A percentile compares a stretch with the other conserved stretches of the same genome.
These are phyloP conservation scores for Lonchura striata DNA, from an alignment of 2,113 vertebrate species.

Conservation along the genomic window DNA sequence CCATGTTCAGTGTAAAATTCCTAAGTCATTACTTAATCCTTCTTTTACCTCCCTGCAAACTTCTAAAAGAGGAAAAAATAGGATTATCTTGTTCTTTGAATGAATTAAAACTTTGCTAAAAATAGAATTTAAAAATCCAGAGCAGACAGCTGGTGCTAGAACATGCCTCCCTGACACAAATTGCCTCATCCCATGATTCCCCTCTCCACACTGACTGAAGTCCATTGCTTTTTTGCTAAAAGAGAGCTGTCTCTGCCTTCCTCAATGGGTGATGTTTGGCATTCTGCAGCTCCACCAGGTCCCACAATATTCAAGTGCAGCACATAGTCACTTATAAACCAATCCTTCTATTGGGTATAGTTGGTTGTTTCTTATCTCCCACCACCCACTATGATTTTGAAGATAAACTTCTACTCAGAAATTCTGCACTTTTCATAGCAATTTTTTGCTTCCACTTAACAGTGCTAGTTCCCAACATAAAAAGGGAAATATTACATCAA, in stretches of 20 bases:
- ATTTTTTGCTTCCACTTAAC: neutral
- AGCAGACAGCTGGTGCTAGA: neutral
- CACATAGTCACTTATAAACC: neutral
- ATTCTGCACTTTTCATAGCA: neutral
- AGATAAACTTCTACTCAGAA: neutral
- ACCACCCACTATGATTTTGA: neutral
- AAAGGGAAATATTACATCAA: neutral
- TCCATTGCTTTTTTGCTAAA: neutral
- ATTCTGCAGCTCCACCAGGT: neutral
- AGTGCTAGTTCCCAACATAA: neutral
- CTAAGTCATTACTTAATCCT: neutral
- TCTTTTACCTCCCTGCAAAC: neutral
- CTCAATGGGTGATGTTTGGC: neutral
- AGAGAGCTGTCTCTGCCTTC: neutral
- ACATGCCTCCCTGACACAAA: neutral
- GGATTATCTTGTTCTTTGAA: neutral
- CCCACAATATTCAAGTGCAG: neutral
- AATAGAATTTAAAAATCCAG: neutral
- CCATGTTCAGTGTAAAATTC: slow-evolving; percentile 25
- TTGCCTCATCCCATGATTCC: neutral
- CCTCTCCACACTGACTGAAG: neutral
- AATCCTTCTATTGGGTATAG: neutral
- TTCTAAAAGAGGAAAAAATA: neutral
- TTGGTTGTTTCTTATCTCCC: neutral
- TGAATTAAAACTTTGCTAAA: neutral